Conservation (phyloP, 2,888 invertebrate genomes). For the Synanthedon formicaeformis region DNA sequence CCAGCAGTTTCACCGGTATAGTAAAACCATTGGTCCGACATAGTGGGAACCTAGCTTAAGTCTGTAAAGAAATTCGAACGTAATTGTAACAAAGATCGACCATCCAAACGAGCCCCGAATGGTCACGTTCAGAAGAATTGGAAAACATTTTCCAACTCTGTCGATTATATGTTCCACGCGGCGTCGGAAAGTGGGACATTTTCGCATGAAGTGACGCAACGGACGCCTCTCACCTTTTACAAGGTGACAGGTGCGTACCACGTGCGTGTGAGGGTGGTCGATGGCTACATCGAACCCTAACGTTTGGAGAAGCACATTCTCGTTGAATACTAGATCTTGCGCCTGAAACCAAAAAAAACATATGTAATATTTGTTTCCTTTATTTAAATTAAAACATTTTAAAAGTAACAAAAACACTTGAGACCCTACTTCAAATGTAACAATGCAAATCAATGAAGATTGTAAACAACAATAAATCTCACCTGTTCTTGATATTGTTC, state of each 20-base stretch:
- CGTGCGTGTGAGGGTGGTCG: conserved; percentile 98
- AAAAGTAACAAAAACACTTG: neutral
- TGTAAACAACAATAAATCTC: conserved; percentile 2
- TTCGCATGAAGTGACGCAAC: conserved; percentile 5
- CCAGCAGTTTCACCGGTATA: too few relatives aligned
- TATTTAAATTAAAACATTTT: neutral
- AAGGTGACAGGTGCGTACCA: conserved; percentile 95
- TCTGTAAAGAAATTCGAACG: neutral
- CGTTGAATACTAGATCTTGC: conserved; percentile 95
- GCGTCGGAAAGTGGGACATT: conserved; percentile 16
- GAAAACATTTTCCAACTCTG: neutral
- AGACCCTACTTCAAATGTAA: too few relatives aligned
- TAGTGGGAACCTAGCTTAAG: neutral
- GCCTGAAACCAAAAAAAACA: conserved; percentile 67
- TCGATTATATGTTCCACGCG: neutral
- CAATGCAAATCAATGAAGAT: too few relatives aligned
- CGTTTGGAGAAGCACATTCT: conserved; percentile 96
- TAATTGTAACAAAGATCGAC: too few relatives aligned
- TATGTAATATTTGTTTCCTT: neutral
- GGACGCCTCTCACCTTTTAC: conserved; percentile 82
- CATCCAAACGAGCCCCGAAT: conserved; percentile 3
- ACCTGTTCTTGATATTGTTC: conserved; percentile 79
- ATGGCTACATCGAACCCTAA: conserved; percentile 98
- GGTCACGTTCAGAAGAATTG: conserved; percentile 9
- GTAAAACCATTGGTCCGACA: too few relatives aligned